Evolutionary conservation across 2,888 invertebrate species (phyloP).

Genomic region (Junonia oenone): DNA sequence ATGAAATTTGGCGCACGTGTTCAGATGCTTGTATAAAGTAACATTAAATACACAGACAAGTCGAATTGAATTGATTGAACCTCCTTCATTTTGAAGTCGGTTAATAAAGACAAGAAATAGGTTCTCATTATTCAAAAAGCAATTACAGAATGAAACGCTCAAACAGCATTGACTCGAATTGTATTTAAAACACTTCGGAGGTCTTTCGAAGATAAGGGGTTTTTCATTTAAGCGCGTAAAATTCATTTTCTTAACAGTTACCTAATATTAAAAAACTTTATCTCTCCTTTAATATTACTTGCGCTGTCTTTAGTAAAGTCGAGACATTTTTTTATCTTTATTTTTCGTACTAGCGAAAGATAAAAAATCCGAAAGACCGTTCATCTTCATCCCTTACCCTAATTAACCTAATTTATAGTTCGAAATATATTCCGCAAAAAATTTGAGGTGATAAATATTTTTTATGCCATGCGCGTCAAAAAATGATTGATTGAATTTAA

Average conservation of each 20-base stretch:
- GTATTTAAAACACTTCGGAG: not conserved
- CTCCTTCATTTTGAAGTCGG: too few species aligned
- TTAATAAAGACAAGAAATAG: too few species aligned
- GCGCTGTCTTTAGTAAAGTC: not conserved
- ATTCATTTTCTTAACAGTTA: not conserved
- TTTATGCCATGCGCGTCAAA: not conserved
- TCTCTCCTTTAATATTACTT: not conserved
- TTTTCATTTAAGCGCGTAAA: not conserved
- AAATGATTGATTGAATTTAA: conserved; percentile 16
- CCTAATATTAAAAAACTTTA: not conserved
- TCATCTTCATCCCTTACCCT: conserved; percentile 26
- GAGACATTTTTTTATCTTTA: conserved; percentile 1
- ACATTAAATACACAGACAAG: too few species aligned
- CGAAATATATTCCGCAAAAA: conserved; percentile 4
- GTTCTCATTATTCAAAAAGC: too few species aligned
- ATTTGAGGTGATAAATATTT: conserved; percentile 7
- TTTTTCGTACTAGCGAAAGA: not conserved
- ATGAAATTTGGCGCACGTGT: too few species aligned
- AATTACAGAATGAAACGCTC: too few species aligned
- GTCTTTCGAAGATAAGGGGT: not conserved
- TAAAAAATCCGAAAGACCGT: conserved; percentile 10
- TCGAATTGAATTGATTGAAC: too few species aligned
- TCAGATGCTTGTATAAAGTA: too few species aligned
- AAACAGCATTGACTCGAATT: too few species aligned
- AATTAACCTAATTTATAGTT: conserved; percentile 28